Evolutionary conservation across 2,888 invertebrate species (phyloP), one percentile per base, ranked within the genome.

Genomic region (Microdon myrmicae): DNA sequence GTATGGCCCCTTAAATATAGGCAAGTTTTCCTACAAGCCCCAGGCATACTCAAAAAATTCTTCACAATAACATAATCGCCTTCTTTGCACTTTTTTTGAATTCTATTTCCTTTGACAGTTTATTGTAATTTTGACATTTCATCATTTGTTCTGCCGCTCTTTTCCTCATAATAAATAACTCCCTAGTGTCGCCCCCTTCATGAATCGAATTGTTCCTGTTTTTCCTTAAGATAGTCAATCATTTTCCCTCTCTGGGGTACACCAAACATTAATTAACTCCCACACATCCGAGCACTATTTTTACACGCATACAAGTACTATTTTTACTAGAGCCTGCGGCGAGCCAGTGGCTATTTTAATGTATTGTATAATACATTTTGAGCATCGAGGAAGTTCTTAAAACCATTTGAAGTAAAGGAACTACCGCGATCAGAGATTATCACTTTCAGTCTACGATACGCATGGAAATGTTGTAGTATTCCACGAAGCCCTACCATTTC

Each of bases 231-330:
- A 17, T 49, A 41, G 43, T 72, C 71, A 35, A 54, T 34, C n/a
- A 68, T 31, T 7, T 19, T 34, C 16, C 71, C 70, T 28, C 66
- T 54, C 39, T 75, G 74, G 22, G 67, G 16, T 3, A 71, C 35
- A 1, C 73, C 74, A 35, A 72, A 74, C 14, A 74, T 45, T 14
- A 72, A 34, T 20, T 54, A n/a, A n/a, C n/a, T n/a, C n/a, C n/a
- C n/a, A n/a, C n/a, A n/a, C n/a, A n/a, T n/a, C n/a, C n/a, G n/a
- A n/a, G n/a, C n/a, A n/a, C n/a, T n/a, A n/a, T n/a, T n/a, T n/a
- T n/a, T n/a, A n/a, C n/a, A n/a, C n/a, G n/a, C n/a, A n/a, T n/a
- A n/a, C n/a, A n/a, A n/a, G n/a, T n/a, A n/a, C n/a, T n/a, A n/a
- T n/a, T n/a, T n/a, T n/a, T n/a, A n/a, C n/a, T n/a, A n/a, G n/a